Conservation (phyloP, 2,113 vertebrate species). For the Eurystomus gularis region DNA sequence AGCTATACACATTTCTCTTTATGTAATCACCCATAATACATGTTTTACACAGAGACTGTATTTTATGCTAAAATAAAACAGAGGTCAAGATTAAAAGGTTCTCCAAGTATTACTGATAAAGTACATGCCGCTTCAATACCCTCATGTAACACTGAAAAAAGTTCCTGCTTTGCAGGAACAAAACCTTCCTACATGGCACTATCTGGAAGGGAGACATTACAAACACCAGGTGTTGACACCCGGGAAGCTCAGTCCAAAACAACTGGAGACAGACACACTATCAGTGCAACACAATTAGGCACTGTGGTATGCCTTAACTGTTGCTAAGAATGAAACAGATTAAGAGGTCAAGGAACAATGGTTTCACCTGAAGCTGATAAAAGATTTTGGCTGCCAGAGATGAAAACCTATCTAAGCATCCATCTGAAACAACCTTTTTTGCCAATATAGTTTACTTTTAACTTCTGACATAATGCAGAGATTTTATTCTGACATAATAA, state of each 20-base stretch:
- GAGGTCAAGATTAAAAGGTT: background rate
- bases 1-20: background rate
- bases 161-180: background rate
- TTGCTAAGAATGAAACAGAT: background rate
- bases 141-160: background rate
- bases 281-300: background rate
- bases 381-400: background rate
- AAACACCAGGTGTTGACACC: background rate
- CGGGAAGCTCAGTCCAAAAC: background rate
- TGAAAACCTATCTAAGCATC: background rate
- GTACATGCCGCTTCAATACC: background rate
- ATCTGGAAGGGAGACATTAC: background rate
- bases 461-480: background rate
- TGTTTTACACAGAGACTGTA: background rate
- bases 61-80: background rate
- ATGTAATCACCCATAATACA: background rate
- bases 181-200: background rate
- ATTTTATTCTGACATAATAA: background rate
- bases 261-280: background rate
- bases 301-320: background rate
- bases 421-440: background rate
- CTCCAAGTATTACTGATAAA: background rate
- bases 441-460: background rate
- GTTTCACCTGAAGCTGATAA: background rate
- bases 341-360: slow-evolving; percentile 6